Evolutionary conservation across 2,113 vertebrate genomes (phyloP), one percentile per base, ranked within the genome.

Genomic region (Ophthalmolycus amberensis): DNA sequence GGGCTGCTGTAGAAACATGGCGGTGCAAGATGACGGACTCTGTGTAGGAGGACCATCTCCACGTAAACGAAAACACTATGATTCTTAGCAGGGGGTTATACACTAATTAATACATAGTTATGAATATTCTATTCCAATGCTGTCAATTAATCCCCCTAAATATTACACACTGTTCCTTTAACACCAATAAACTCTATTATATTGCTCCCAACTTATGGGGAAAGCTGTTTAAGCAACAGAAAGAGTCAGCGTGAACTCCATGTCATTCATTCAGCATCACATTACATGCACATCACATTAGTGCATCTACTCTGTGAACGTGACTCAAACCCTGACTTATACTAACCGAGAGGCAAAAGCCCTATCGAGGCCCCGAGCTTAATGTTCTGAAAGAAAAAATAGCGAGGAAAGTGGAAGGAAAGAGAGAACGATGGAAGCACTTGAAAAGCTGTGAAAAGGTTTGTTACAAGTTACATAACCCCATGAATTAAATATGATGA

Each of bases 401-500:
- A 75, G 58, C 34, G 0, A 3, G n/a, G 60, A 52, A 56, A 52
- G 70, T 44, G 77, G 32, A 84, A 64, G 50, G 50, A 84, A 52
- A 81, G 64, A 27, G 63, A 81, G 75, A 29, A 9, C 4, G 75
- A 66, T n/a, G 25, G 54, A 70, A 9, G 74, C 71, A 76, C 66
- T n/a, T 64, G 68, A 83, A 72, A 37, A 56, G 66, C 80, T 65
- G 73, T 25, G 50, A 88, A 81, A n/a, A 69, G 87, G 83, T 85
- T 89, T 87, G 84, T 89, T 84, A 86, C 58, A 77, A 65, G 86
- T 94, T 91, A 85, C 88, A 78, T 89, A 94, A 95, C 88, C 71
- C 65, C 77, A 92, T 94, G 91, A 93, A 94, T 94, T 91, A 93
- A 85, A 92, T 88, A 95, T 93, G 92, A 85, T 84, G 88, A 70